Evolutionary conservation across 2,888 invertebrate species (phyloP), one percentile per base, ranked within the genome.

Genomic region (Parnassius mnemosyne): DNA sequence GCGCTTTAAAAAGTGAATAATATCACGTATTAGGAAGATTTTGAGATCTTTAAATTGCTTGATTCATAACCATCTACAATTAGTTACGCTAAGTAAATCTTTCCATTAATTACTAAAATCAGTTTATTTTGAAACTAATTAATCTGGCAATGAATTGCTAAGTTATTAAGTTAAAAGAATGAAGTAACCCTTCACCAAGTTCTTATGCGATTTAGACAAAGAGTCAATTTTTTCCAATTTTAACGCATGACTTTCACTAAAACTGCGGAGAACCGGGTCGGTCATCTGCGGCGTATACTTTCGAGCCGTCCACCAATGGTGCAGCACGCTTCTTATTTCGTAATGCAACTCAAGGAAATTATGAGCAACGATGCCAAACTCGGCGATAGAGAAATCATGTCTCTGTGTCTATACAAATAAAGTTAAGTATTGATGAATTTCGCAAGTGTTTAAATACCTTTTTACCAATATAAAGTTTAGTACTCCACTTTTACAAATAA

Each of bases 201-300:
- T 51, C 41, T n/a, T 10, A n/a, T 9, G 52, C n/a, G n/a, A 52
- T 34, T 34, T 25, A 3, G 1, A 47, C n/a, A 47, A 47, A 56
- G 12, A 10, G 56, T 12, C n/a, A 16, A 41, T 61, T 68, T 65
- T 73, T 67, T 54, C 67, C 66, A 71, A 74, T 75, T 72, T 69
- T 69, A 70, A 71, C 73, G 77, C 77, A 77, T 76, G 66, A 70
- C 86, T 86, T 86, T 86, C 86, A 83, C 86, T 81, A 71, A 72
- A 62, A 57, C 71, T 66, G 74, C 76, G 79, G 78, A 81, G 82
- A 85, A 83, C 77, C 80, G 74, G 82, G 84, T 83, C 84, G 78
- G 72, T 69, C 77, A 77, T 81, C 79, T 71, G 74, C 77, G 49
- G 13, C n/a, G 72, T 66, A 34, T 34, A 78, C 83, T 85, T 83